Base-by-base conservation (phyloP, 2,113 vertebrate genomes). In the Scytalopus superciliaris region DNA sequence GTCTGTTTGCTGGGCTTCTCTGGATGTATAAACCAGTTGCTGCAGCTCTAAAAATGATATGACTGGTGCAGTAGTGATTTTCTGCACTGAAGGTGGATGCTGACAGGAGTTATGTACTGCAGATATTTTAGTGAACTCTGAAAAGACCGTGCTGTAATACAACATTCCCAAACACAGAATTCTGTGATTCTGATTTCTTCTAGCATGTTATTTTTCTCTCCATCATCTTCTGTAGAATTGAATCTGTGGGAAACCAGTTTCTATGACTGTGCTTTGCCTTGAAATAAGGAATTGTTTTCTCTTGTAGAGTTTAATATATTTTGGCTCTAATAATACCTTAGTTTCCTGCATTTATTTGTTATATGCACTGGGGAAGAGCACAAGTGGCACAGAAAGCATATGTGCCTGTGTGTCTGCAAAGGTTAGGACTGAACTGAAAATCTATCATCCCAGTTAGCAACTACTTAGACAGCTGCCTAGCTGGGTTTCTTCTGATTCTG, bases 81-180 rank as follows among this genome's bases (percentile, higher is more conserved):
- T 90, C 93, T 91, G 87, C 82, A 55, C 42, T 44, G 59, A 87
- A 94, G 90, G 87, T 89, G 52, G 73, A 90, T 88, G 73, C 87
- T 10, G 4, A 84, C 73, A 87, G 94, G 93, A 96, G 81, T 96
- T 96, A 96, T 63, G 79, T 94, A 82, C 90, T 96, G 88, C 90
- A 94, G 91, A 79, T 94, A 92, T 89, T 95, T 94, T 79, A 87
- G 89, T 73, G 86, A 94, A 79, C 84, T 74, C 86, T 52, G 76
- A 76, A 85, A 95, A 89, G 86, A 57, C 64, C 24, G 66, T 7
- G 17, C 56, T 84, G 60, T 87, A 76, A 50, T 67, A 78, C 77
- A 92, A n/a, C 47, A 68, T n/a, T 82, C 50, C 44, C 80, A 82
- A n/a, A 57, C 39, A 37, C 6, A 42, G 79, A 56, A 90, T 56